Evolutionary conservation across 1,140 invertebrate genomes (phyloP), one percentile per base, ranked within the genome.

Genomic region (Drosophila pseudoobscura): DNA sequence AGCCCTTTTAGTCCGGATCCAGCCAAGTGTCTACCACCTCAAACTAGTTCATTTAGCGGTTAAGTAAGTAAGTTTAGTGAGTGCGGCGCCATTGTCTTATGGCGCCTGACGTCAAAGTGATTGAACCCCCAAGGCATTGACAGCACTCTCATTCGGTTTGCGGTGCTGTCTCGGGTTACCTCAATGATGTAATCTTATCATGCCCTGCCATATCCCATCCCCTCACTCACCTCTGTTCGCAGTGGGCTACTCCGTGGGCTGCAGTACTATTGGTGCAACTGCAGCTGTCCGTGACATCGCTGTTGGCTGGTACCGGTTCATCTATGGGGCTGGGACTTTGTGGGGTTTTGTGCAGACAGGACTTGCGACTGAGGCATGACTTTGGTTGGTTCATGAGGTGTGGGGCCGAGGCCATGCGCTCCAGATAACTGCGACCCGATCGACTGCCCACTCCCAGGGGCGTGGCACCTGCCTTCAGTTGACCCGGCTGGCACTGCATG

Each of bases 281-380:
- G 41, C 49, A 54, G 44, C 50, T 82, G 55, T 80, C 64, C 17
- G 55, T 65, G n/a, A 54, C 56, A 49, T 76, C 71, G 22, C 22
- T 50, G 6, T 62, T 22, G 24, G 20, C 35, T 35, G 76, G 69
- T 13, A 75, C 47, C 15, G 50, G 68, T 35, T 56, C 66, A 66
- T 75, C 61, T 45, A 51, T 62, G 29, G 53, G 57, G 13, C 15
- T 80, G 72, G 68, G 50, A 52, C 54, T 59, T 59, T 68, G 71
- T 17, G 62, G 74, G 52, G 66, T 39, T 55, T 79, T 83, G 66
- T 83, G 83, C 66, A 88, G 83, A 83, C 83, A 88, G 83, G 83
- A 88, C 70, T 88, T 88, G 50, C 89, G 89, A 54, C 89, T 89
- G 20, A 91, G 87, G 66, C 89, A 91, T 58, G 89, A 91, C 49